phyloP scores from a whole-genome alignment of 2,888 invertebrate genomes.

The Synergus japonicus region DNA sequence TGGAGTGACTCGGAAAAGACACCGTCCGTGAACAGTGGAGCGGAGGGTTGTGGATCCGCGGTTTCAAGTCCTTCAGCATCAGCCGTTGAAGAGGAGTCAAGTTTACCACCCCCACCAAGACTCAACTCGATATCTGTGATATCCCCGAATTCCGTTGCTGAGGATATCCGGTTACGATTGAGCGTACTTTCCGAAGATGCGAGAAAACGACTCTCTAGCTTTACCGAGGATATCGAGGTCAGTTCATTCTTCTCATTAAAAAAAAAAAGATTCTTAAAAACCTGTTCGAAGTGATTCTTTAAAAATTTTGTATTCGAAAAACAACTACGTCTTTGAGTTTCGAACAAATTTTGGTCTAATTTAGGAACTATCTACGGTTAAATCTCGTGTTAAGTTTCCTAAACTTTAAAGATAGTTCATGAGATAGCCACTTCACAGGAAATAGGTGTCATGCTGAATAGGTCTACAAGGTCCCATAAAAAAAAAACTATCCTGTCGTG shows the following conservation, averaged over 20 bases:
- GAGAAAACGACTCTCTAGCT: slow-evolving; percentile 68
- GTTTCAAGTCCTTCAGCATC: slow-evolving; percentile 73
- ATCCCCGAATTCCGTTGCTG: slow-evolving; percentile 59
- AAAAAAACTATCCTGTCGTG: neutral
- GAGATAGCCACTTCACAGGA: slow-evolving; percentile 19
- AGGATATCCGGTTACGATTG: slow-evolving; percentile 70
- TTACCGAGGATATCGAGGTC: slow-evolving; percentile 73
- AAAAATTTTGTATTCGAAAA: neutral
- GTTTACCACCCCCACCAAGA: slow-evolving; percentile 69
- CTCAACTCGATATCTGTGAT: slow-evolving; percentile 59
- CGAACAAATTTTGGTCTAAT: slow-evolving; percentile 9
- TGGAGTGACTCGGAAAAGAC: slow-evolving; percentile 76
- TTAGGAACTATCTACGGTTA: neutral
- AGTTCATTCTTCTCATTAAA: slow-evolving; percentile 16
- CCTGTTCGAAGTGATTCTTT: neutral
- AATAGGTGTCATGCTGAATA: slow-evolving; percentile 14
- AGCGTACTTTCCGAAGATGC: slow-evolving; percentile 72
- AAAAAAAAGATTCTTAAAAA: neutral
- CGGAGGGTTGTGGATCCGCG: slow-evolving; percentile 72
- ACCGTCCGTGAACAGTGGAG: slow-evolving; percentile 75
- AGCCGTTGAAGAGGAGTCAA: slow-evolving; percentile 70
- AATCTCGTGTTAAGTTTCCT: slow-evolving; percentile 20
- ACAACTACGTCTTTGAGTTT: neutral
- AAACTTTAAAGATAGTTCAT: slow-evolving; percentile 12
- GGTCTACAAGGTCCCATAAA: neutral